Base-by-base conservation (phyloP, 1,140 invertebrate genomes). In the Lordiphosa stackelbergi region DNA sequence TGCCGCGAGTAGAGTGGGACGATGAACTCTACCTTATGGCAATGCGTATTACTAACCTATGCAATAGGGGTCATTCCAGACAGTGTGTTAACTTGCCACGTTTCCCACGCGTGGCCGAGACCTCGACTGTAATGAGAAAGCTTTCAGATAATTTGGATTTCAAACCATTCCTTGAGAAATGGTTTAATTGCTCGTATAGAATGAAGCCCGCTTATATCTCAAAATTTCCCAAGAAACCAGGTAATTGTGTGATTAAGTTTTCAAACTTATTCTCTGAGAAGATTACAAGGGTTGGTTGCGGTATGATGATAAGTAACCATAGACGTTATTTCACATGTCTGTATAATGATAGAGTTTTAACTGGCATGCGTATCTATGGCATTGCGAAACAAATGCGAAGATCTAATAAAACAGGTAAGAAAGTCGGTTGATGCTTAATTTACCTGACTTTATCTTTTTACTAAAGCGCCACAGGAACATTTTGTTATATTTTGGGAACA, bases 31-130 rank as follows among this genome's bases (percentile, higher is more conserved):
- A 41, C 2, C 1, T 47, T 5, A 24, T 66, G 8, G 64, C 59
- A 3, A 63, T 66, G 59, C 35, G 64, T n/a, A 31, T 57, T 1
- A 13, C 47, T 2, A 63, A 53, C 5, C 48, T 51, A 6, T 66
- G 64, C 48, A 5, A 7, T 9, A 1, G 22, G 0, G 6, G 9
- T 1, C n/a, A 4, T 1, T 0, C 3, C 3, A 12, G 3, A 3
- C 0, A 12, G 2, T 66, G 64, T 12, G 53, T 57, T 1, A 66
- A 66, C 13, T 57, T 60, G 1, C 36, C 37, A 2, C 46, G 35
- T 2, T 51, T 38, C 16, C 35, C 19, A 8, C 10, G 45, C n/a
- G 54, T 58, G 34, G 54, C 46, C n/a, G 53, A 57, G 22, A 57
- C 12, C 10, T n/a, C 58, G 2, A 43, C 43, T 12, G 1, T 5